A percentile compares a stretch with the other conserved stretches of the same genome.
phyloP scores from a whole-genome alignment of 1,140 invertebrate genomes.

The Macrocentrus cingulum region DNA sequence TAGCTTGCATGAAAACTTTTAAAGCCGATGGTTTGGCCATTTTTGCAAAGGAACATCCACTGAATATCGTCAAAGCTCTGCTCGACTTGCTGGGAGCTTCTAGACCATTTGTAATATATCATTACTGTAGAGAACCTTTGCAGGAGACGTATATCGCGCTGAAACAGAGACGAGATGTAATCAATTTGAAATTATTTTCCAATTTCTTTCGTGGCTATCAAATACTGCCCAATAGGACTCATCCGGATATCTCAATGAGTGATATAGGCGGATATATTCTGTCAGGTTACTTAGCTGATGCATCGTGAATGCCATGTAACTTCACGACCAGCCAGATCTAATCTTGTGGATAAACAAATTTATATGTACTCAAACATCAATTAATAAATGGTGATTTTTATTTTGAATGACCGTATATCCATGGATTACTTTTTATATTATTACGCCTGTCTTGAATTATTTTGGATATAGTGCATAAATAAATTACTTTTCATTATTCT shows the following conservation, averaged over 20 bases:
- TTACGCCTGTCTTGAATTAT: too few species aligned
- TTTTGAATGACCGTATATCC: too few species aligned
- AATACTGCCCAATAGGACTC: constrained; percentile 80
- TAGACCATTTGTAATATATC: constrained; percentile 83
- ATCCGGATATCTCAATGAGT: constrained; percentile 80
- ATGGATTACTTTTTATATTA: too few species aligned
- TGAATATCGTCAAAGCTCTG: constrained; percentile 74
- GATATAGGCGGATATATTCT: constrained; percentile 76
- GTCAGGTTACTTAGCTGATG: constrained; percentile 64
- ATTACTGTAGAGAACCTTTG: constrained; percentile 76
- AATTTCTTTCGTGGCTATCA: constrained; percentile 90
- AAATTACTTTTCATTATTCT: too few species aligned
- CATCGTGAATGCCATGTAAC: background rate
- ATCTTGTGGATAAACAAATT: too few species aligned
- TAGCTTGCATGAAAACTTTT: constrained; percentile 57
- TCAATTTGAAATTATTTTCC: constrained; percentile 76
- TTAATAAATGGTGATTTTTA: too few species aligned
- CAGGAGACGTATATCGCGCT: constrained; percentile 77
- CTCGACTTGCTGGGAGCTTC: constrained; percentile 75
- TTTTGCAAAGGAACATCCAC: constrained; percentile 80
- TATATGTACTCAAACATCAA: too few species aligned
- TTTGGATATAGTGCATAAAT: too few species aligned
- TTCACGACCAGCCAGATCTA: background rate
- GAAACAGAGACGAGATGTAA: constrained; percentile 69
- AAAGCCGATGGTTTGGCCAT: constrained; percentile 81